A percentile compares a stretch with the other conserved stretches of the same genome.
Conservation (phyloP, 2,113 vertebrate genomes). For the Misgurnus anguillicaudatus region DNA sequence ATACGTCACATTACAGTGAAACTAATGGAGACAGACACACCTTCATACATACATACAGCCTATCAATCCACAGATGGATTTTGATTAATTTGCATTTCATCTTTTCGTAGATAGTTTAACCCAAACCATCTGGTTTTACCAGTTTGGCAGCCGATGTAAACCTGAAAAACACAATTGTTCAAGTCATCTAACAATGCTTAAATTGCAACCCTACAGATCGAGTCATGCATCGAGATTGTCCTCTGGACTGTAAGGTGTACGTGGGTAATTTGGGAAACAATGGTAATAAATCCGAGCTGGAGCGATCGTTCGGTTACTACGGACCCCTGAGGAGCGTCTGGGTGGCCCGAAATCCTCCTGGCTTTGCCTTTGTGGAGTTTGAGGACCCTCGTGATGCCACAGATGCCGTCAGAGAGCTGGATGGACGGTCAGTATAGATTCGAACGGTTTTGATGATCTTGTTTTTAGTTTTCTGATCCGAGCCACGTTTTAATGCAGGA, state of each 20-base stretch:
- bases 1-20: no score
- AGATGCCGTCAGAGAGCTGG: conserved; percentile 96
- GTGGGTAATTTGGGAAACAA: conserved; percentile 98
- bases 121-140: no score
- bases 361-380: conserved; percentile 97
- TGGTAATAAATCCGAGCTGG: conserved; percentile 97
- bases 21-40: no score
- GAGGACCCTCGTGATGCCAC: conserved; percentile 97
- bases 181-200: no score
- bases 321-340: conserved; percentile 96
- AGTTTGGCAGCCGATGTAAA: no score
- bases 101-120: no score
- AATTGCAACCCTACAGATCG: conserved; percentile 10
- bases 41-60: no score
- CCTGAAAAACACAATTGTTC: no score
- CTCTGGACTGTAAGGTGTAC: conserved; percentile 97
- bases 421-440: conserved; percentile 84
- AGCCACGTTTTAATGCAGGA: conserved; percentile 70
- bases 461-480: background rate
- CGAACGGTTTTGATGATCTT: background rate
- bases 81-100: no score
- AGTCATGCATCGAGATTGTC: conserved; percentile 97
- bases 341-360: conserved; percentile 97
- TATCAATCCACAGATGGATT: no score
- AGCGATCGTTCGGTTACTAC: conserved; percentile 95